phyloP scores from a whole-genome alignment of 2,797 vertebrate species.

The Chelidonichthys spinosus region DNA sequence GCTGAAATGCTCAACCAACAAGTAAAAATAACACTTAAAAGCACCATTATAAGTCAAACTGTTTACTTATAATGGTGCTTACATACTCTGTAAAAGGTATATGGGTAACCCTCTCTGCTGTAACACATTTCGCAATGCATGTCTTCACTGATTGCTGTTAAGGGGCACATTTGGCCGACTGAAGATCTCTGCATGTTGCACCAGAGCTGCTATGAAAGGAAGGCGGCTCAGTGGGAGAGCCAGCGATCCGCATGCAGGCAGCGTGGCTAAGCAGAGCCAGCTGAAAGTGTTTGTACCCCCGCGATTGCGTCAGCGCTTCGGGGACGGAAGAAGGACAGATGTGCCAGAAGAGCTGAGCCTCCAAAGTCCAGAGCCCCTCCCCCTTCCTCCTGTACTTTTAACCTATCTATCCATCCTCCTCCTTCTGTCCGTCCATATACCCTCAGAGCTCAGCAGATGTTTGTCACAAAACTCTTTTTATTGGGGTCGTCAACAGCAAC shows the following conservation, averaged over 20 bases:
- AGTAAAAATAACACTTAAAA: not conserved
- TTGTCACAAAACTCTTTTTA: slow-evolving; percentile 57
- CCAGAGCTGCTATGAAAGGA: slow-evolving; percentile 49
- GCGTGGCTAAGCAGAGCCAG: slow-evolving; percentile 59
- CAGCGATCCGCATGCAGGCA: slow-evolving; percentile 51
- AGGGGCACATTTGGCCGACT: slow-evolving; percentile 15
- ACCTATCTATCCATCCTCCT: not conserved
- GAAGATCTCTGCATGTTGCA: slow-evolving; percentile 22
- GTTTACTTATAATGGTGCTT: not conserved
- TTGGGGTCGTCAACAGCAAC: slow-evolving; percentile 20
- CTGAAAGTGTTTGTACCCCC: slow-evolving; percentile 36
- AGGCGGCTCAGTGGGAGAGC: slow-evolving; percentile 38
- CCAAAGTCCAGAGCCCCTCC: slow-evolving; percentile 5
- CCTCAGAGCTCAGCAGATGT: slow-evolving; percentile 56
- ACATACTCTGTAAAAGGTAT: slow-evolving; percentile 19
- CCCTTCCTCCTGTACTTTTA: not conserved
- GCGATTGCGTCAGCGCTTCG: slow-evolving; percentile 52
- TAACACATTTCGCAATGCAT: slow-evolving; percentile 10
- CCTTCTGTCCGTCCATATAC: not conserved
- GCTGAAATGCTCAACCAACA: slow-evolving; percentile 11
- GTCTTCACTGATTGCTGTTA: slow-evolving; percentile 27
- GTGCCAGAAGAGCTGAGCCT: slow-evolving; percentile 43
- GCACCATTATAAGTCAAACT: no score
- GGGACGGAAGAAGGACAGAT: slow-evolving; percentile 62
- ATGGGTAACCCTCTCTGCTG: not conserved